phyloP scores from a whole-genome alignment of 2,797 vertebrate species.

The Sebastes matsubarae region DNA sequence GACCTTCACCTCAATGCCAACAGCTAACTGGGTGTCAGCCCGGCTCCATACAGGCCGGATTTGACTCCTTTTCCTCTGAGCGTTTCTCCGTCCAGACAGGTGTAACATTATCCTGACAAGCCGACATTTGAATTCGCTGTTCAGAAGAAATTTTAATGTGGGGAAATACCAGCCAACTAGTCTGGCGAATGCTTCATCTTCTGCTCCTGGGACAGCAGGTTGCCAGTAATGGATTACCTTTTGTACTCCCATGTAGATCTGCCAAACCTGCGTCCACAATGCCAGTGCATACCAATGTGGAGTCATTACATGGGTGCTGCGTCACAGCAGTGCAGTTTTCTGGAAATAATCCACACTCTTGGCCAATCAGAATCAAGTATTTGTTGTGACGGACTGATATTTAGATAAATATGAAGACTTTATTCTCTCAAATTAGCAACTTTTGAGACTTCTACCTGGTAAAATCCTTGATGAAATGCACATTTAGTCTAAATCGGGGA shows the following conservation, averaged over 20 bases:
- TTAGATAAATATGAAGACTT: neutral
- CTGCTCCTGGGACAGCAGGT: neutral
- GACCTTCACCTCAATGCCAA: slow-evolving; percentile 60
- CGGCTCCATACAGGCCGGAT: neutral
- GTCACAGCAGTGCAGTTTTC: neutral
- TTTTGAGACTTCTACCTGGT: neutral
- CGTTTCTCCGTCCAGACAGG: neutral
- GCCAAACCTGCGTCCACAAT: neutral
- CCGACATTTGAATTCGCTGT: neutral
- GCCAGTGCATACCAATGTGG: neutral
- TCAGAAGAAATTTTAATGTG: neutral
- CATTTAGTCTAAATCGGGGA: neutral
- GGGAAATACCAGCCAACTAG: slow-evolving; percentile 6
- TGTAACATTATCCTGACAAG: slow-evolving; percentile 3
- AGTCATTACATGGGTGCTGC: neutral
- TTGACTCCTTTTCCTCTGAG: neutral
- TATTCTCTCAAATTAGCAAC: neutral
- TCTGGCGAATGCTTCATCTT: neutral
- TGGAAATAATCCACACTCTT: neutral
- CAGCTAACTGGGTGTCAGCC: slow-evolving; percentile 5
- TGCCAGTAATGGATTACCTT: neutral
- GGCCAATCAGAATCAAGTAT: neutral
- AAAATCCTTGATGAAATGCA: neutral
- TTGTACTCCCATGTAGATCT: neutral
- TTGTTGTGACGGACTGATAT: neutral